These are phyloP conservation scores for Ichneumon xanthorius DNA, from an alignment of 2,888 invertebrate genomes.

Conservation along the genomic window DNA sequence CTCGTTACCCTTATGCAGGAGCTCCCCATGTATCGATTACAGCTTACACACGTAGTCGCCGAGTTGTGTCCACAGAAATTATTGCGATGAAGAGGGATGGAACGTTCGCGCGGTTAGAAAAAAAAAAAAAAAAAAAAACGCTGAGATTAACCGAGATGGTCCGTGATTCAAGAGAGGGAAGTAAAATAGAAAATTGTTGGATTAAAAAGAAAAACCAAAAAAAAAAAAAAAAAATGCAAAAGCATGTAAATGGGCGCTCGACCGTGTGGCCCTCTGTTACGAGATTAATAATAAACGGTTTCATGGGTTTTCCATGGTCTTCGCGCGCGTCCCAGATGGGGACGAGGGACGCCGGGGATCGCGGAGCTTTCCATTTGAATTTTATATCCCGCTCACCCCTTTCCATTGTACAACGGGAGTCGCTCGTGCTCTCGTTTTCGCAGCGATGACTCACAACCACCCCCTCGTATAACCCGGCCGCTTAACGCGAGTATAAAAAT, in stretches of 20 bases:
- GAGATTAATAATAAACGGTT: constrained; percentile 73
- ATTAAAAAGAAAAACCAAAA: constrained; percentile 47
- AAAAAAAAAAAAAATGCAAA: constrained; percentile 3
- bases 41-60: constrained; percentile 1
- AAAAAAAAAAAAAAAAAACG: not conserved
- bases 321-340: constrained; percentile 10
- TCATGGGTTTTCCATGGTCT: constrained; percentile 65
- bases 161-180: constrained; percentile 14
- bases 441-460: constrained; percentile 40
- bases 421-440: constrained; percentile 31
- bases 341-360: not conserved
- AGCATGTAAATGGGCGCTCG: constrained; percentile 1
- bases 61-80: not conserved
- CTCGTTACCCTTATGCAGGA: constrained; percentile 4
- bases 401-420: constrained; percentile 53
- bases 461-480: constrained; percentile 40
- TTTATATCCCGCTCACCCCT: constrained; percentile 70
- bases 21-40: not conserved
- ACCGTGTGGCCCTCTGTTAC: constrained; percentile 51
- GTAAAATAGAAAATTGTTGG: constrained; percentile 57
- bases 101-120: not conserved
- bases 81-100: not conserved
- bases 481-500: constrained; percentile 55
- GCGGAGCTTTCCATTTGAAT: constrained; percentile 71
- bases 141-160: constrained; percentile 6